Conservation (phyloP, 2,888 invertebrate genomes). For the Stenodera caucasica region DNA sequence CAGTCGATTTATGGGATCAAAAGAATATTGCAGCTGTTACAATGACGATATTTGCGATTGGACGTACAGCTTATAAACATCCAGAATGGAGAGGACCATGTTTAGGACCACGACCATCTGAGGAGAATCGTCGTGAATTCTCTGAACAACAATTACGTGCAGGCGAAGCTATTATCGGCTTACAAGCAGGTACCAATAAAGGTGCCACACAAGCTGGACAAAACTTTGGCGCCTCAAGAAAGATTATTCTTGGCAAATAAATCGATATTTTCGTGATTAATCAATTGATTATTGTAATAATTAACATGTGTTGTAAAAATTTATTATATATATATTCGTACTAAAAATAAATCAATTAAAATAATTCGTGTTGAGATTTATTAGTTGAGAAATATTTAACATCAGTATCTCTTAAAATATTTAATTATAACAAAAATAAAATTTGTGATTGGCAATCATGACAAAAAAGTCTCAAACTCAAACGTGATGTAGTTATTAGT, state of each 20-base stretch:
- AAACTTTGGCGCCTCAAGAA: conserved; percentile 81
- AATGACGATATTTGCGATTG: conserved; percentile 84
- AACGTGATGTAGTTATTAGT: neutral
- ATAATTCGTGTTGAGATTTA: neutral
- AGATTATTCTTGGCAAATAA: conserved; percentile 78
- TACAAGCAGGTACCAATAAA: conserved; percentile 86
- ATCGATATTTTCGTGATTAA: neutral
- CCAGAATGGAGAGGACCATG: conserved; percentile 82
- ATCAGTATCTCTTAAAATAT: neutral
- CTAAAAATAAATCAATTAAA: conserved; percentile 3
- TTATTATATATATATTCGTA: neutral
- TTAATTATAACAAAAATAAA: neutral
- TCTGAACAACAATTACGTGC: conserved; percentile 80
- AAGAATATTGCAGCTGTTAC: conserved; percentile 89
- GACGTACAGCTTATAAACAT: conserved; percentile 82
- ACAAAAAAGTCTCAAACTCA: neutral
- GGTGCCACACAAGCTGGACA: conserved; percentile 85
- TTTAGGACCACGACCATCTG: conserved; percentile 83
- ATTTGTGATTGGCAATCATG: neutral
- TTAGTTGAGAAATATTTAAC: conserved; percentile 8
- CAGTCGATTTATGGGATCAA: conserved; percentile 88
- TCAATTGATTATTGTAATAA: neutral
- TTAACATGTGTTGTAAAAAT: neutral
- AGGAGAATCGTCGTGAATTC: conserved; percentile 81
- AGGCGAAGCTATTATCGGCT: conserved; percentile 80